These are phyloP conservation scores for Heterohyrax brucei DNA, from an alignment of 2,797 vertebrate genomes.

Conservation along the genomic window DNA sequence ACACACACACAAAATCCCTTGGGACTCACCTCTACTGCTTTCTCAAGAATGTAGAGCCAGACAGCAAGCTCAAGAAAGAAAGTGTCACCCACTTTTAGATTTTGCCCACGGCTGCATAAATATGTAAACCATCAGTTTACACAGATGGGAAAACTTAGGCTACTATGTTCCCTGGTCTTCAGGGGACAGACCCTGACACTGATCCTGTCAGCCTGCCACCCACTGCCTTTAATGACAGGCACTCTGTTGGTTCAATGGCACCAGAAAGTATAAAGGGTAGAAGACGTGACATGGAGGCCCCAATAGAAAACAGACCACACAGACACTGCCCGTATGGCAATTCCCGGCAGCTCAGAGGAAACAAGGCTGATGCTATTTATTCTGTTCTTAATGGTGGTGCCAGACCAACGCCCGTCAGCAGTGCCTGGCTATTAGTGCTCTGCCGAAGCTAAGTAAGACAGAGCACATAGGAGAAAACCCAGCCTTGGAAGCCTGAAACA, in stretches of 20 bases:
- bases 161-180: background rate
- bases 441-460: background rate
- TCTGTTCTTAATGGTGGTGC: background rate
- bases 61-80: background rate
- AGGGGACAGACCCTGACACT: constrained; percentile 24
- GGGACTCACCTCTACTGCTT: background rate
- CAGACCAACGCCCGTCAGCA: background rate
- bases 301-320: constrained; percentile 20
- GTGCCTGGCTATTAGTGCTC: background rate
- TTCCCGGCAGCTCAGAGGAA: background rate
- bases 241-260: constrained; percentile 6
- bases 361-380: background rate
- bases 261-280: background rate
- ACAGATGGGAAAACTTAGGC: constrained; percentile 55
- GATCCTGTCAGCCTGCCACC: constrained; percentile 35
- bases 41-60: background rate
- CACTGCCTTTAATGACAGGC: constrained; percentile 64
- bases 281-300: constrained; percentile 14
- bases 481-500: background rate
- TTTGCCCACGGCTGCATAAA: background rate
- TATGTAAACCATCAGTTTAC: background rate
- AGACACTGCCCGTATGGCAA: background rate
- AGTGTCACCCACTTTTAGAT: background rate
- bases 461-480: background rate
- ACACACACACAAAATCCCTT: background rate